Evolutionary conservation across 1,140 invertebrate genomes (phyloP), one percentile per base, ranked within the genome.

Genomic region (Phthorimaea operculella): DNA sequence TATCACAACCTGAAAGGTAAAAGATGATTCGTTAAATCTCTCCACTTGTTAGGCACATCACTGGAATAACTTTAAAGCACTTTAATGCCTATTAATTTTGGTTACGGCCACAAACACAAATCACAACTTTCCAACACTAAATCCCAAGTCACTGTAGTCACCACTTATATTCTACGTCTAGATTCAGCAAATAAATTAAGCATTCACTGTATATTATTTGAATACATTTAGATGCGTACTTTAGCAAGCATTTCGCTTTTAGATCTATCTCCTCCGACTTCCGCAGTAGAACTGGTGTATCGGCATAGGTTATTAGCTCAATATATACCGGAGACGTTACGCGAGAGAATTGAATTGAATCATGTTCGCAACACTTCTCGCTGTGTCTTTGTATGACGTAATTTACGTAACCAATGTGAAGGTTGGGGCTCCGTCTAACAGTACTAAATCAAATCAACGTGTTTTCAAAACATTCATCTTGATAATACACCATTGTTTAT

Each of bases 311-410:
- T 65, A 71, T 80, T 82, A 73, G 72, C 78, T 76, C 76, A 82
- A 82, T 85, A 85, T 85, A 85, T 85, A 85, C 71, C 62, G 76
- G 74, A 83, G 78, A 83, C 75, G 82, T 83, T 81, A 85, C 79
- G 75, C 72, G 81, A 82, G 74, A 79, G 81, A 77, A 79, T 74
- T 83, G 81, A 77, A 79, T 74, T 83, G 79, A 74, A 79, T 79
- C 74, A 70, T 72, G 75, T 70, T 78, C 70, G 70, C 69, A 72
- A 81, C 72, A 54, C 70, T 54, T 53, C 61, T 66, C 73, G 76
- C 73, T 70, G 51, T 70, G 51, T 36, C 63, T 66, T 64, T 68
- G 65, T 65, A 64, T 84, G 76, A 81, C 72, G 78, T 83, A 83
- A 84, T 77, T 82, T 81, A 83, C 68, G 71, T 83, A 83, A 84